A percentile compares a stretch with the other conserved stretches of the same genome.
phyloP scores from a whole-genome alignment of 2,888 invertebrate genomes.

The Tryphoninae sp. region DNA sequence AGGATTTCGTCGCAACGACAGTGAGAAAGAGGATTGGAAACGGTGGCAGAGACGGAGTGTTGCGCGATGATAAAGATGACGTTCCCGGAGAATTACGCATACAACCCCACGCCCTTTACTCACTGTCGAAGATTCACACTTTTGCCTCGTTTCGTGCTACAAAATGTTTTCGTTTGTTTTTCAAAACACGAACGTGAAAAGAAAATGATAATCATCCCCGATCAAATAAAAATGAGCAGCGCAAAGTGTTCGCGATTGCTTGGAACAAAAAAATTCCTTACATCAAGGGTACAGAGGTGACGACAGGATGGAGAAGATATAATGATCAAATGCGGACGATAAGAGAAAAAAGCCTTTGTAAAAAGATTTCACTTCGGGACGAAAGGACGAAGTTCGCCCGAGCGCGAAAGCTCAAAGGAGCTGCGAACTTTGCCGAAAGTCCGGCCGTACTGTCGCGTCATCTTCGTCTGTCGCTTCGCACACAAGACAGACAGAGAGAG shows the following conservation, averaged over 20 bases:
- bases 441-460: slow-evolving; percentile 35
- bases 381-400: slow-evolving; percentile 38
- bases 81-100: slow-evolving; percentile 34
- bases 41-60: slow-evolving; percentile 46
- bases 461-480: slow-evolving; percentile 45
- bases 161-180: slow-evolving; percentile 36
- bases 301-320: slow-evolving; percentile 17
- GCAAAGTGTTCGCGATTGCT: not conserved
- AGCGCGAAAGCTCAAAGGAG: slow-evolving; percentile 61
- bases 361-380: slow-evolving; percentile 34
- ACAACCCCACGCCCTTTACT: slow-evolving; percentile 45
- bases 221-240: slow-evolving; percentile 19
- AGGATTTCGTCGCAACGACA: slow-evolving; percentile 55
- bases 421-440: slow-evolving; percentile 60
- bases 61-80: slow-evolving; percentile 55
- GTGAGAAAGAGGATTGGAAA: slow-evolving; percentile 41
- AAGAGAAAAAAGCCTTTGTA: not conserved
- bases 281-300: not conserved
- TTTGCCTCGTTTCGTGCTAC: slow-evolving; percentile 10
- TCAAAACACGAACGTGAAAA: slow-evolving; percentile 17
- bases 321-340: slow-evolving; percentile 1
- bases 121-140: slow-evolving; percentile 61
- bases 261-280: slow-evolving; percentile 8
- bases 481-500: slow-evolving; percentile 11
- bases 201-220: not conserved